Percentiles rank a stretch among this genome's conserved stretches.
Conservation (phyloP, 30 jellyfish, hydroid and myxozoan genomes). For the Turritopsis dohrnii region DNA sequence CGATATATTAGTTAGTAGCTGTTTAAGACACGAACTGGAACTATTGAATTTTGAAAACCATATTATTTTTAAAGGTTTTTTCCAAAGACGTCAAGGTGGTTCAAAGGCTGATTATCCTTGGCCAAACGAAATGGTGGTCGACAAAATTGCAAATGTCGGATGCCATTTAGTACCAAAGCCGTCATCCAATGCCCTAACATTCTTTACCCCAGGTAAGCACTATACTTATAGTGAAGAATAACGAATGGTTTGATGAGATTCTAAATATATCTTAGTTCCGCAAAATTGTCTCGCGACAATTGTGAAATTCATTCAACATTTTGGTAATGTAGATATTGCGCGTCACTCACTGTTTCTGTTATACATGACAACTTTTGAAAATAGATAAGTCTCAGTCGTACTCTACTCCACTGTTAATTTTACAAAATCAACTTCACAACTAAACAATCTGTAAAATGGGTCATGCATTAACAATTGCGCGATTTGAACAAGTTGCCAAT, state of each 20-base stretch:
- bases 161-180: conserved; percentile 49
- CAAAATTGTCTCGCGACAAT: background rate
- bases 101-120: background rate
- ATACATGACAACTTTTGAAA: too few relatives aligned
- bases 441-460: too few relatives aligned
- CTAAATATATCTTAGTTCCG: background rate
- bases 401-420: too few relatives aligned
- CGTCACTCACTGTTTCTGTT: too few relatives aligned
- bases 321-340: background rate
- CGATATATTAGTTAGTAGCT: too few relatives aligned
- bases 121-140: conserved; percentile 26
- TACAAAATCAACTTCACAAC: too few relatives aligned
- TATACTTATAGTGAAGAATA: background rate
- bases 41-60: too few relatives aligned
- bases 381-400: too few relatives aligned
- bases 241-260: background rate
- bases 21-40: too few relatives aligned
- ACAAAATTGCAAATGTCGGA: conserved; percentile 18
- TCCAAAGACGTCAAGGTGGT: background rate
- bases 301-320: background rate
- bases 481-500: too few relatives aligned
- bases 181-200: conserved; percentile 24
- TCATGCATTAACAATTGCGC: too few relatives aligned
- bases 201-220: conserved; percentile 19
- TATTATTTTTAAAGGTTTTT: background rate